These are phyloP conservation scores for Callosobruchus maculatus DNA, from an alignment of 2,888 invertebrate genomes.

Conservation along the genomic window DNA sequence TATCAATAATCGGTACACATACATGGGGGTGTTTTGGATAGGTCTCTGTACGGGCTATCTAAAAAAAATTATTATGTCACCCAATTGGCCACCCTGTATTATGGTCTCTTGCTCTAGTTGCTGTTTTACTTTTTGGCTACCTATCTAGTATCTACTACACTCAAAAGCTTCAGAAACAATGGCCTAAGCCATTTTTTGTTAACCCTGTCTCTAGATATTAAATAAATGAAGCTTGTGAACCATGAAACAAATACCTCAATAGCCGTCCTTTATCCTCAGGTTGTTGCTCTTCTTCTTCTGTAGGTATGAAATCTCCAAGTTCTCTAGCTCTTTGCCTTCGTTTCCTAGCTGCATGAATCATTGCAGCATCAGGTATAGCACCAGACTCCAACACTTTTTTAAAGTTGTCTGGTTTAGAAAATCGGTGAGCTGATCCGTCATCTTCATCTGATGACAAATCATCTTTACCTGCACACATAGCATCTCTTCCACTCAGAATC, in stretches of 20 bases:
- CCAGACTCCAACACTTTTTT: slow-evolving; percentile 82
- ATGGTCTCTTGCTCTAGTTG: no score
- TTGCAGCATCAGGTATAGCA: slow-evolving; percentile 93
- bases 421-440: slow-evolving; percentile 51
- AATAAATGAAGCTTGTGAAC: no score
- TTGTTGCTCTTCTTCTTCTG: slow-evolving; percentile 48
- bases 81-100: no score
- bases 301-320: slow-evolving; percentile 61
- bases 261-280: slow-evolving; percentile 54
- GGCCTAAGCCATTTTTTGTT: no score
- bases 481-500: slow-evolving; percentile 77
- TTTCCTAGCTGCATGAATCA: slow-evolving; percentile 96
- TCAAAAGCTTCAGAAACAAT: no score
- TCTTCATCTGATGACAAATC: slow-evolving; percentile 60
- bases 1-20: no score
- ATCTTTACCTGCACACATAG: slow-evolving; percentile 70
- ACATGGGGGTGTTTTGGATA: no score
- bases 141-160: no score
- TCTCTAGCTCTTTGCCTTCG: slow-evolving; percentile 91
- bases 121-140: no score
- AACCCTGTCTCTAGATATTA: no score
- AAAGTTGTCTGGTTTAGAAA: slow-evolving; percentile 66
- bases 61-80: no score
- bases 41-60: no score
- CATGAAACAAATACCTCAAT: slow-evolving; percentile 43